Conservation (phyloP, 2,113 vertebrate species). For the Gyps fulvus region DNA sequence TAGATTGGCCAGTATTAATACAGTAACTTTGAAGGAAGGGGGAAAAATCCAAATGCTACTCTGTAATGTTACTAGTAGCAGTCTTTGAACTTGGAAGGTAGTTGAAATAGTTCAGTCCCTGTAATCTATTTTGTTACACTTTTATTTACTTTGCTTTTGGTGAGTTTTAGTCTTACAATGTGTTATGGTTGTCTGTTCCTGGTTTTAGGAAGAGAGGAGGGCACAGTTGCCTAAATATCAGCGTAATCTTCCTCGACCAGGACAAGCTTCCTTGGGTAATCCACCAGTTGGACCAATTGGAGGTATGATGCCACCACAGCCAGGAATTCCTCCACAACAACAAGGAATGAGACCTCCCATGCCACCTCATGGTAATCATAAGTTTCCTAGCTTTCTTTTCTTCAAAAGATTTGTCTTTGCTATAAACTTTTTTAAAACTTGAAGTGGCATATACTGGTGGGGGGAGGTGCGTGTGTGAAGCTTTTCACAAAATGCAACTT, state of each 20-base stretch:
- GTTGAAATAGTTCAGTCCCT: neutral
- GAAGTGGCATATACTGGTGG: neutral
- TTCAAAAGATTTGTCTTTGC: neutral
- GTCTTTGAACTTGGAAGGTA: neutral
- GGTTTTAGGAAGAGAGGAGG: slow-evolving; percentile 90
- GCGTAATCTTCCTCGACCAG: slow-evolving; percentile 88
- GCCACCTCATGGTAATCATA: slow-evolving; percentile 79
- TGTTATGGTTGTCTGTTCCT: neutral
- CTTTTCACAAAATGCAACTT: neutral
- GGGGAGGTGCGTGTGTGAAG: neutral
- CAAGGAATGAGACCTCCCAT: slow-evolving; percentile 94
- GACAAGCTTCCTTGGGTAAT: slow-evolving; percentile 85
- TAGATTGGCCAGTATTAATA: neutral
- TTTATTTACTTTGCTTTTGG: neutral
- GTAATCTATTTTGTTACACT: neutral
- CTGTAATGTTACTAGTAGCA: neutral
- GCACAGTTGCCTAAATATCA: slow-evolving; percentile 95
- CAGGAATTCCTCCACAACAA: slow-evolving; percentile 85
- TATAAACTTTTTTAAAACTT: neutral
- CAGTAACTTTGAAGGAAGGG: neutral
- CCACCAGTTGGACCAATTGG: slow-evolving; percentile 87
- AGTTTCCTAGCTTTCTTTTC: neutral
- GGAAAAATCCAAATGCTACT: neutral
- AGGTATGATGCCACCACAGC: slow-evolving; percentile 90
- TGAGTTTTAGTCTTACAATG: neutral